These are phyloP conservation scores for Sinocyclocheilus rhinocerous DNA, from an alignment of 2,113 vertebrate species.

Conservation along the genomic window DNA sequence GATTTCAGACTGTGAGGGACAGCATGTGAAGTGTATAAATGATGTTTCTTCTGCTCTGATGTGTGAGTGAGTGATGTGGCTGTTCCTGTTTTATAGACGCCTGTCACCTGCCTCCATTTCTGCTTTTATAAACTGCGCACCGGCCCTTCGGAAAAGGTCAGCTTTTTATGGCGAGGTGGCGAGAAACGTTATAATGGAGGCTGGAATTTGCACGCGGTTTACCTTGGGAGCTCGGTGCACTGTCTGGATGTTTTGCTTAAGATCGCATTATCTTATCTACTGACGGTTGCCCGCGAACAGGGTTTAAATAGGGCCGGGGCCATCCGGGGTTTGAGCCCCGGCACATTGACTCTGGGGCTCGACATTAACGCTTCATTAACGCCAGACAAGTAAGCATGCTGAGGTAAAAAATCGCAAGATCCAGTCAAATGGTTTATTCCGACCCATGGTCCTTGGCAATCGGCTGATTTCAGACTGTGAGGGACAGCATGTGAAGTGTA, in stretches of 20 bases:
- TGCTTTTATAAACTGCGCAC: slow-evolving; percentile 61
- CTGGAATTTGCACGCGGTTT: slow-evolving; percentile 78
- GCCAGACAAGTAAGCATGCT: too few species aligned
- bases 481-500: slow-evolving; percentile 44
- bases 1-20: slow-evolving; percentile 44
- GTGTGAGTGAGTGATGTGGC: slow-evolving; percentile 46
- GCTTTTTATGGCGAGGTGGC: slow-evolving; percentile 50
- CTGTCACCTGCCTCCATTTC: slow-evolving; percentile 55
- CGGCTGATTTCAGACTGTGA: slow-evolving; percentile 42
- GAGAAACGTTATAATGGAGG: slow-evolving; percentile 83
- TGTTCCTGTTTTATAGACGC: slow-evolving; percentile 56
- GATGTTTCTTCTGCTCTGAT: slow-evolving; percentile 43
- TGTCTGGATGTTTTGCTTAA: slow-evolving; percentile 82
- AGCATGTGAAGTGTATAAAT: slow-evolving; percentile 43
- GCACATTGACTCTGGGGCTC: too few species aligned
- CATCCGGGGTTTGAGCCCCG: too few species aligned
- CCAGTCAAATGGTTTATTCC: slow-evolving; percentile 51
- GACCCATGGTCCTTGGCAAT: slow-evolving; percentile 34
- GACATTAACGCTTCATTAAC: too few species aligned
- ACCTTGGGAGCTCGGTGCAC: slow-evolving; percentile 79
- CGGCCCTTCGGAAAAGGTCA: slow-evolving; percentile 67
- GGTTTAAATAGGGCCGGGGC: too few species aligned
- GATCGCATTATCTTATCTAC: slow-evolving; percentile 77
- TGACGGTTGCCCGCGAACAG: too few species aligned
- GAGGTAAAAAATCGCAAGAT: too few species aligned